Evolutionary conservation across 2,888 invertebrate genomes (phyloP), one percentile per base, ranked within the genome.

Genomic region (Megalurothrips usitatus): DNA sequence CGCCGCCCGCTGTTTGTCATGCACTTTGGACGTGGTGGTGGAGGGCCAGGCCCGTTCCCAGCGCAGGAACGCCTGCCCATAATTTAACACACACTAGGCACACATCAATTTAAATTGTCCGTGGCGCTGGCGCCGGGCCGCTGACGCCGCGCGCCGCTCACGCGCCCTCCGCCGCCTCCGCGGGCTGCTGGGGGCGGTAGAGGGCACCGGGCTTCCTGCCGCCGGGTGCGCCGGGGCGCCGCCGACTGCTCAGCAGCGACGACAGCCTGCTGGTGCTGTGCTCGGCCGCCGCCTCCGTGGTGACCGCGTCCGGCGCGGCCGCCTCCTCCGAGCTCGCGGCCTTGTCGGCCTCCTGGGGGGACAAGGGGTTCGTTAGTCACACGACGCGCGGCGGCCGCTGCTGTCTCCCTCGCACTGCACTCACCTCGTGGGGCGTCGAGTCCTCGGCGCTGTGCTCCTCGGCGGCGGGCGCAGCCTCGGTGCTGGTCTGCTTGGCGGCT

Each of bases 361-460:
- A 0, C 68, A 26, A 9, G 6, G 34, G 34, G 34, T 43, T 43
- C n/a, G 14, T 58, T 58, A 19, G 14, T 43, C 34, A 4, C 34
- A 43, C 34, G 34, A 43, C 34, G 34, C 34, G 6, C 34, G 2
- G 34, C 34, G 6, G 34, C 2, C 2, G 34, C 34, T 43, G 34
- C 3, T 43, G 34, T 43, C 34, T 6, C 6, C 23, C 68, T 1
- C 6, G 23, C 23, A 23, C 52, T 2, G 58, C 8, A 9, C 68
- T 75, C 68, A 75, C 68, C 68, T 75, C 68, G 23, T 75, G 26
- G 10, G 68, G 23, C 23, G 68, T 75, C 68, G 68, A 26, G 68
- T 75, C 68, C 68, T 75, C 68, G 12, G 68, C 68, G 68, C 68
- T 75, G 68, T 75, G 68, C 68, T 75, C 68, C 68, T 75, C 68